Base-by-base conservation (phyloP, 2,797 vertebrate genomes). In the Hemibagrus guttatus region DNA sequence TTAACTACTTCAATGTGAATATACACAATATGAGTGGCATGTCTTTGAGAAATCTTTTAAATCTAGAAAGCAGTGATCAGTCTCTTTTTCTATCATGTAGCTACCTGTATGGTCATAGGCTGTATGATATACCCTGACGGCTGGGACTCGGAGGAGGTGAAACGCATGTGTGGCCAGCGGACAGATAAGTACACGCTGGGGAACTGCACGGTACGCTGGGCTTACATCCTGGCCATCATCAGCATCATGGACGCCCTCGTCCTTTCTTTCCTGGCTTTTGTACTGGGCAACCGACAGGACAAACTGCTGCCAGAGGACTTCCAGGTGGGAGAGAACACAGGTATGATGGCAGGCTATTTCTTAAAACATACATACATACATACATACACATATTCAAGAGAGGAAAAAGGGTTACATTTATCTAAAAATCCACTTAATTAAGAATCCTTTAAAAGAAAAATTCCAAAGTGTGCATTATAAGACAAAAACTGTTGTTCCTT, bases 141-240 rank as follows among this genome's bases (percentile, higher is more conserved):
- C 49, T 99, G 98, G 98, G 98, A 99, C 92, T 98, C 98, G 0
- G 94, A 94, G 0, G 96, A 97, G 93, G 98, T 99, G 91, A 96
- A 94, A 91, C 93, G 97, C 23, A 96, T 99, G 97, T 99, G 98
- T 0, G 98, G 98, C 31, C 97, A 98, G 93, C 96, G 96, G 83
- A 97, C 98, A 0, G 98, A 98, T 92, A 99, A 99, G 86, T 99
- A 99, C 95, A 96, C 97, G 0, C 94, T 99, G 93, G 98, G 98
- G 0, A 97, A 97, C 92, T 99, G 98, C 94, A 98, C 97, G 0
- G 97, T 99, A 92, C 98, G 98, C 94, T 99, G 98, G 98, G 98
- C 98, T 0, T 99, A 98, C 95, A 98, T 99, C 95, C 95, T 99
- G 89, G 98, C 98, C 92, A 98, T 99, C 93, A 98, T 99, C 87